These are phyloP conservation scores for Pseudomyrmex flavicornis DNA, from an alignment of 1,140 invertebrate species.

Conservation along the genomic window DNA sequence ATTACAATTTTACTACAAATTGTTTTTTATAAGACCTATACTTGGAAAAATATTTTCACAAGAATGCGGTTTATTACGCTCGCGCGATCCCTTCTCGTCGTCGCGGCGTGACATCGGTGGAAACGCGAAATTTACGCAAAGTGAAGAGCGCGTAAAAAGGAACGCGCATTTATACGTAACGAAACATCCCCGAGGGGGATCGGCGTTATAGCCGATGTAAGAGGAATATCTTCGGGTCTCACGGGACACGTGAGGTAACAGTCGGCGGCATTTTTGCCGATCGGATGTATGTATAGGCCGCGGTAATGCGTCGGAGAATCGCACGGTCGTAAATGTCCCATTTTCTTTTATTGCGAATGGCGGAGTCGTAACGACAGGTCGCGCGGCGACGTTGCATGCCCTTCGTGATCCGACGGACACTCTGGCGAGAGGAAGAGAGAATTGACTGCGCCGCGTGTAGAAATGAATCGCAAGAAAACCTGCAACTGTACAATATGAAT, in stretches of 20 bases:
- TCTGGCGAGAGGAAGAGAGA: not conserved
- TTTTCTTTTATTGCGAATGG: slow-evolving; percentile 38
- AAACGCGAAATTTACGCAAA: slow-evolving; percentile 27
- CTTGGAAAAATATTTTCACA: not conserved
- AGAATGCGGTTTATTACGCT: slow-evolving; percentile 21
- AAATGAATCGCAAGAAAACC: slow-evolving; percentile 18
- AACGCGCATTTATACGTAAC: slow-evolving; percentile 23
- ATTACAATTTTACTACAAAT: too few relatives aligned
- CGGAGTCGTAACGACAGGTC: slow-evolving; percentile 13
- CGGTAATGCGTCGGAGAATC: slow-evolving; percentile 54
- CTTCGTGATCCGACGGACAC: not conserved
- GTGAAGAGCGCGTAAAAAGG: slow-evolving; percentile 25
- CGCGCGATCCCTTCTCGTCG: slow-evolving; percentile 21
- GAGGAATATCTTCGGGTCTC: not conserved
- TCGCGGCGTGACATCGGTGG: not conserved
- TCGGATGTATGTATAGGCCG: slow-evolving; percentile 26
- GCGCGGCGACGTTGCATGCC: not conserved
- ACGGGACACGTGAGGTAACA: slow-evolving; percentile 4
- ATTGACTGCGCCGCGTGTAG: not conserved
- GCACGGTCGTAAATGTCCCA: slow-evolving; percentile 33
- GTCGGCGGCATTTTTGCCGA: slow-evolving; percentile 14
- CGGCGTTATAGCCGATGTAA: slow-evolving; percentile 24
- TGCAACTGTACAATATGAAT: not conserved
- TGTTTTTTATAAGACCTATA: too few relatives aligned
- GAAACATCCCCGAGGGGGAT: not conserved